A percentile compares a stretch with the other conserved stretches of the same genome.
Conservation (phyloP, 2,888 invertebrate genomes). For the Oscheius myriophilus region DNA sequence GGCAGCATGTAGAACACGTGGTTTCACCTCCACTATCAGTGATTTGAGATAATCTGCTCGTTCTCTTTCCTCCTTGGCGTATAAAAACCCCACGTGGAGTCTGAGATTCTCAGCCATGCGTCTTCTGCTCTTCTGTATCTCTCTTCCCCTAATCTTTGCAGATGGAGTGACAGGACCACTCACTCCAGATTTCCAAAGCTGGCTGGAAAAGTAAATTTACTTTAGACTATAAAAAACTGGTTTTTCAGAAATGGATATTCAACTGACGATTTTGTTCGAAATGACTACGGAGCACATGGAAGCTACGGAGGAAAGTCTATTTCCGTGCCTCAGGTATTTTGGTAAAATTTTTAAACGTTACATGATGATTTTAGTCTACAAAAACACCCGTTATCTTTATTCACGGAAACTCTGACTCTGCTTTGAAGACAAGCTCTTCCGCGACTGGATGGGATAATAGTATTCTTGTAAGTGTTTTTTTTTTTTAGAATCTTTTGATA, state of each 20-base stretch:
- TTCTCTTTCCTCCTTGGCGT: too few species aligned
- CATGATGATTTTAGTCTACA: slow-evolving; percentile 2
- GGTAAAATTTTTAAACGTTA: background rate
- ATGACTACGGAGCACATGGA: slow-evolving; percentile 50
- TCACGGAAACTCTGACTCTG: slow-evolving; percentile 24
- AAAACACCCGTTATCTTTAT: slow-evolving; percentile 23
- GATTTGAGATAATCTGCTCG: too few species aligned
- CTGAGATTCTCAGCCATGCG: slow-evolving; percentile 6
- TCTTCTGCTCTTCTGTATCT: slow-evolving; percentile 1
- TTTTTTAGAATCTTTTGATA: too few species aligned
- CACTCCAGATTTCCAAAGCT: slow-evolving; percentile 40
- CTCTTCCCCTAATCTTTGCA: slow-evolving; percentile 5
- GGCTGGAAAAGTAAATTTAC: slow-evolving; percentile 34
- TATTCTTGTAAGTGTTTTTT: background rate
- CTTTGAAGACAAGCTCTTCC: slow-evolving; percentile 16
- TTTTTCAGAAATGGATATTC: slow-evolving; percentile 45
- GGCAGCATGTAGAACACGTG: too few species aligned
- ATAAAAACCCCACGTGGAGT: too few species aligned
- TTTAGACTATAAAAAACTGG: background rate
- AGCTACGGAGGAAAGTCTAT: slow-evolving; percentile 51
- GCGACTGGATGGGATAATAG: slow-evolving; percentile 26
- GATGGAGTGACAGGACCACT: slow-evolving; percentile 35
- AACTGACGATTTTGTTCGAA: slow-evolving; percentile 43
- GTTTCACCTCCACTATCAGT: too few species aligned
- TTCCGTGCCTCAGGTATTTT: background rate